phyloP scores from a whole-genome alignment of 2,797 vertebrate species.

The Tragelaphus eurycerus region DNA sequence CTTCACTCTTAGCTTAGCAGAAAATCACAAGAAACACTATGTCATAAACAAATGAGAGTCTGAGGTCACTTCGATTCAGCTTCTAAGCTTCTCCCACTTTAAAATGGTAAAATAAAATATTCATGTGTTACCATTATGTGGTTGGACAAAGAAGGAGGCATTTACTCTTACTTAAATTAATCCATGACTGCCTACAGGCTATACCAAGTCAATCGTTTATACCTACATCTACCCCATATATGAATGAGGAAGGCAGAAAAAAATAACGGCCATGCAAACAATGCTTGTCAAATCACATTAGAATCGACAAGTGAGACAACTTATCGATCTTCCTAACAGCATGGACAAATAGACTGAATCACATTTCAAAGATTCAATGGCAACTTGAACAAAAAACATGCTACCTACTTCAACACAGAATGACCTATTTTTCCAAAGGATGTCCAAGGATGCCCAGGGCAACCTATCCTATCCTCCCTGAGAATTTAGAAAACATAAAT shows the following conservation, averaged over 20 bases:
- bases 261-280: neutral
- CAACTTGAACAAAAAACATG: conserved; percentile 3
- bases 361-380: neutral
- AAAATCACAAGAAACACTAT: neutral
- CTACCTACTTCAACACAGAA: neutral
- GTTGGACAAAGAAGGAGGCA: conserved; percentile 7
- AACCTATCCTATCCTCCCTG: neutral
- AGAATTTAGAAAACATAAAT: conserved; percentile 28
- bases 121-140: conserved; percentile 7
- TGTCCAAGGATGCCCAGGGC: neutral
- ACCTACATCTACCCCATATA: neutral
- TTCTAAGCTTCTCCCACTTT: conserved; percentile 26
- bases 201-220: neutral
- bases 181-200: neutral
- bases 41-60: neutral
- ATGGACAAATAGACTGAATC: neutral
- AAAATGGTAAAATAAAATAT: conserved; percentile 57
- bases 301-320: neutral
- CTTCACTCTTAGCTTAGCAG: neutral
- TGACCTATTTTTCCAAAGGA: neutral
- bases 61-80: neutral
- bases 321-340: conserved; percentile 6
- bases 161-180: conserved; percentile 2
- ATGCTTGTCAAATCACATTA: neutral
- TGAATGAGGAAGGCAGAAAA: neutral